Conservation (phyloP, 2,888 invertebrate genomes). For the Conomelus anceps region DNA sequence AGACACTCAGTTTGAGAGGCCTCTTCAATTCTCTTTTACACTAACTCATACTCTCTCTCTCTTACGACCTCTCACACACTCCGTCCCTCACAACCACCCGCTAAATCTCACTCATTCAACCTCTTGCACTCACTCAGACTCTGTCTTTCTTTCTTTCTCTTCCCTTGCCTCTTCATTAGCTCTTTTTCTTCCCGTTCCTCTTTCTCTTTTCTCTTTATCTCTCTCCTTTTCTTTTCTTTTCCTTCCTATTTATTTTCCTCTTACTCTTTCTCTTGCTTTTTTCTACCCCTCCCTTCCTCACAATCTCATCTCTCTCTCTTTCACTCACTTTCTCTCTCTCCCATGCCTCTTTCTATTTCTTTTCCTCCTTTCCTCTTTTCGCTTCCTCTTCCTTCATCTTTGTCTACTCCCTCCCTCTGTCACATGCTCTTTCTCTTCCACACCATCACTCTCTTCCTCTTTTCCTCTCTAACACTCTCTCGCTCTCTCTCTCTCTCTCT, state of each 20-base stretch:
- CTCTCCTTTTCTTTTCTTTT: neutral
- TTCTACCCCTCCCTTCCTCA: neutral
- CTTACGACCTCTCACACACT: neutral
- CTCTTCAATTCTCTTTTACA: no score
- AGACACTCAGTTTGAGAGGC: no score
- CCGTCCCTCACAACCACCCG: neutral
- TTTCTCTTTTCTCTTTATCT: neutral
- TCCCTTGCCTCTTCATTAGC: neutral
- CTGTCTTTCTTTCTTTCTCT: neutral
- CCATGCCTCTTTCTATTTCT: neutral
- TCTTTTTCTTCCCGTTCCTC: neutral
- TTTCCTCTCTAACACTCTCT: neutral
- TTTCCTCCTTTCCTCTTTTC: neutral
- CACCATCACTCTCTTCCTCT: neutral
- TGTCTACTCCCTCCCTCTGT: no score
- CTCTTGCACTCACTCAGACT: no score
- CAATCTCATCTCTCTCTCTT: neutral
- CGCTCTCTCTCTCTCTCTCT: neutral
- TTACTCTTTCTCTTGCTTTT: neutral
- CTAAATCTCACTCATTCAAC: neutral
- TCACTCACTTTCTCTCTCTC: neutral
- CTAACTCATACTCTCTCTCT: no score
- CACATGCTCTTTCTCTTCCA: neutral
- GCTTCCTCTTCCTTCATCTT: neutral
- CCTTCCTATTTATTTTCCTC: neutral